Conservation (phyloP, 2,113 vertebrate species). For the Corydoras sp. region DNA sequence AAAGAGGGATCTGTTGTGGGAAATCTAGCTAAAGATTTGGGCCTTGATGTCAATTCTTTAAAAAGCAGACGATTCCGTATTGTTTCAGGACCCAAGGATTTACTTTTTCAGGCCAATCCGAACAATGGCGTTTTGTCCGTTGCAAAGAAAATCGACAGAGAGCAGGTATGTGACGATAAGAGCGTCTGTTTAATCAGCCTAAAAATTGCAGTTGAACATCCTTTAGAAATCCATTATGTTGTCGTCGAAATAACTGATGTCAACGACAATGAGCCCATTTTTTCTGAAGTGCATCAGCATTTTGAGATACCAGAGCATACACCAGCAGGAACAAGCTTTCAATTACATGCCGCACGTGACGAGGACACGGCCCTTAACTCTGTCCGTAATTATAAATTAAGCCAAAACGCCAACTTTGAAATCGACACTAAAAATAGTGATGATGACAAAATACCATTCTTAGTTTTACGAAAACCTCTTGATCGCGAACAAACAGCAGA, state of each 20-base stretch:
- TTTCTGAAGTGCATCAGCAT: slow-evolving; percentile 41
- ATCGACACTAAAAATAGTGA: slow-evolving; percentile 35
- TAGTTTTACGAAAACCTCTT: slow-evolving; percentile 57
- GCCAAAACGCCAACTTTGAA: slow-evolving; percentile 46
- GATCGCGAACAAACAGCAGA: slow-evolving; percentile 53
- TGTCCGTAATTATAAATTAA: slow-evolving; percentile 57
- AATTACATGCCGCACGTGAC: slow-evolving; percentile 50
- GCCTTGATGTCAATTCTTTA: slow-evolving; percentile 48
- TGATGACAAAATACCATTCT: slow-evolving; percentile 55
- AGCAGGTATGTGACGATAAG: slow-evolving; percentile 52
- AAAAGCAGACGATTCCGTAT: slow-evolving; percentile 53
- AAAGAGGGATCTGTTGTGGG: slow-evolving; percentile 56
- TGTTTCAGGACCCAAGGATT: slow-evolving; percentile 43
- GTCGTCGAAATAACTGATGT: slow-evolving; percentile 57
- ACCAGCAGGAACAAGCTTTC: slow-evolving; percentile 49
- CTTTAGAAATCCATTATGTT: slow-evolving; percentile 58
- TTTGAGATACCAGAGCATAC: slow-evolving; percentile 59
- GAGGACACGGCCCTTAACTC: slow-evolving; percentile 48
- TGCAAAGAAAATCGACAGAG: slow-evolving; percentile 55
- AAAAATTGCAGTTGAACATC: slow-evolving; percentile 58
- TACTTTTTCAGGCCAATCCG: slow-evolving; percentile 55
- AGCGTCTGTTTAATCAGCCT: slow-evolving; percentile 51
- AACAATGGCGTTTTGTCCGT: slow-evolving; percentile 55
- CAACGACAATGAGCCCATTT: slow-evolving; percentile 59
- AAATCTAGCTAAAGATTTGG: slow-evolving; percentile 63